phyloP scores from a whole-genome alignment of 1,140 invertebrate genomes.

The Carcinoscorpius rotundicauda region DNA sequence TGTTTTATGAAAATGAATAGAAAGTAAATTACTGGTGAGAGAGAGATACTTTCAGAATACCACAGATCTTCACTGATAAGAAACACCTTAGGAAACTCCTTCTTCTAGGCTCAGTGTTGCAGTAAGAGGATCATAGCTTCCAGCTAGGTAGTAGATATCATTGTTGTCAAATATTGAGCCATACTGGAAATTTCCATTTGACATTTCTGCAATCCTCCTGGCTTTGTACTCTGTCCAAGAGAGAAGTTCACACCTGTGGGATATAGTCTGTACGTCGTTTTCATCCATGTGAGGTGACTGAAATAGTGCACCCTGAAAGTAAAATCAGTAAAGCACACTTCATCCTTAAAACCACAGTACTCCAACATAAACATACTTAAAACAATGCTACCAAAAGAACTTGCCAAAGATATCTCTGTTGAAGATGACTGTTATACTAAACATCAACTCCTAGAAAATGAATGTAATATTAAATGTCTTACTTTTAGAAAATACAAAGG shows the following conservation, averaged over 20 bases:
- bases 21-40: no score
- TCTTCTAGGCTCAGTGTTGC: conserved; percentile 55
- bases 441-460: neutral
- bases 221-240: conserved; percentile 60
- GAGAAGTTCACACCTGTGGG: conserved; percentile 84
- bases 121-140: conserved; percentile 73
- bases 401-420: no score
- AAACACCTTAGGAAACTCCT: conserved; percentile 27
- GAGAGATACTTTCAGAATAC: no score
- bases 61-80: no score
- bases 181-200: conserved; percentile 28
- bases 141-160: conserved; percentile 85
- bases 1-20: no score
- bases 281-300: conserved; percentile 76
- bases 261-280: conserved; percentile 94
- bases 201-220: conserved; percentile 43
- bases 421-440: no score
- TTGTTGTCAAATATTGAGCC: conserved; percentile 65
- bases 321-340: neutral
- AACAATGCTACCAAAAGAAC: no score
- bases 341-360: no score
- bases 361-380: no score
- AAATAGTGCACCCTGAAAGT: conserved; percentile 71
- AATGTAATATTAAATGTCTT: no score
- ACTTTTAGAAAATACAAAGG: no score